phyloP scores from a whole-genome alignment of 2,113 vertebrate species.

The Arvicanthis niloticus region DNA sequence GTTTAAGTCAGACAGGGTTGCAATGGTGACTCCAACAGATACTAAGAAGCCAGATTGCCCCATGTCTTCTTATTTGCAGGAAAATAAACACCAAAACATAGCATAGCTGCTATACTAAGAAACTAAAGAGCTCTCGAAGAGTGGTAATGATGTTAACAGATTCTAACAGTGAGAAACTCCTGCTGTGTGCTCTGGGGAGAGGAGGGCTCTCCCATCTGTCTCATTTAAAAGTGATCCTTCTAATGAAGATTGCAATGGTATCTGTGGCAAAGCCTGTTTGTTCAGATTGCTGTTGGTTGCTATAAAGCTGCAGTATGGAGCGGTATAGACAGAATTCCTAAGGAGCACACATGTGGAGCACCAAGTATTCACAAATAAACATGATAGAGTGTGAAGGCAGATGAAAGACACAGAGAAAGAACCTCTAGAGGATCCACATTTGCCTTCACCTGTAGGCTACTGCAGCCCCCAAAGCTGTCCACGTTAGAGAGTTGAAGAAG shows the following conservation, averaged over 20 bases:
- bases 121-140: not conserved
- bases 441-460: not conserved
- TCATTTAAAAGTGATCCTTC: not conserved
- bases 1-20: no score
- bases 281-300: not conserved
- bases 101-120: not conserved
- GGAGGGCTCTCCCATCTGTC: not conserved
- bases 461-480: not conserved
- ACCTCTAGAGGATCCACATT: not conserved
- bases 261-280: not conserved
- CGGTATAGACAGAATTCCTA: not conserved
- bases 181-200: not conserved
- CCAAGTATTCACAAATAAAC: conserved; percentile 15
- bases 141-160: not conserved
- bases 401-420: conserved; percentile 5
- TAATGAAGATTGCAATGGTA: not conserved
- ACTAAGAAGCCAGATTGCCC: no score
- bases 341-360: not conserved
- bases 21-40: not conserved
- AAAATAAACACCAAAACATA: not conserved
- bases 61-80: not conserved
- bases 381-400: not conserved
- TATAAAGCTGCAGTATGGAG: not conserved
- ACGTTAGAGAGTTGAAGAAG: not conserved
- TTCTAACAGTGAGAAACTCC: not conserved